Conservation (phyloP, 2,888 invertebrate species). For the Corbicula japonica region DNA sequence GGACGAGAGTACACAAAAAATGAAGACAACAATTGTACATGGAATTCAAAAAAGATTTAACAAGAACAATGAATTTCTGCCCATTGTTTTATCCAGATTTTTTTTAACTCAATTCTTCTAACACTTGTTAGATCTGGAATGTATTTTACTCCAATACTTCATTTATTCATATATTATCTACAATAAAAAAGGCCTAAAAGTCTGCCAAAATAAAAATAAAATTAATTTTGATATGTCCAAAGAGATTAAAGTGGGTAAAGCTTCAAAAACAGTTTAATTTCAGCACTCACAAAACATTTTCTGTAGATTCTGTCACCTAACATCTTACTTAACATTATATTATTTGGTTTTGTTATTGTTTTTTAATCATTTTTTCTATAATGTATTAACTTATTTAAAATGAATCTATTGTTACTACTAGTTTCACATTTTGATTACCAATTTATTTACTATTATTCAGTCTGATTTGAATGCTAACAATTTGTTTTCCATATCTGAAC, state of each 20-base stretch:
- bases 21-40: too few species aligned
- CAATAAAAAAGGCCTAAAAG: not conserved
- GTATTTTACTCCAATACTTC: too few species aligned
- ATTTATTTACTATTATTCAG: too few species aligned
- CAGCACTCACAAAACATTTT: not conserved
- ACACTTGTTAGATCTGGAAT: too few species aligned
- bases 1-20: too few species aligned
- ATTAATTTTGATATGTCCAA: conserved; percentile 8
- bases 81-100: conserved; percentile 6
- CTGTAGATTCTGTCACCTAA: not conserved
- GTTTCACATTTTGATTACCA: not conserved
- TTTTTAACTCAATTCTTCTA: too few species aligned
- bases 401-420: not conserved
- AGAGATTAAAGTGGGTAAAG: not conserved
- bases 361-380: not conserved
- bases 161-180: not conserved
- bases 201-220: not conserved
- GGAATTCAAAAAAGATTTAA: too few species aligned
- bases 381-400: not conserved
- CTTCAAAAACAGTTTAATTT: conserved; percentile 1
- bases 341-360: too few species aligned
- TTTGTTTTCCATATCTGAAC: too few species aligned
- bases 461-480: too few species aligned
- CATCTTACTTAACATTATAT: not conserved
- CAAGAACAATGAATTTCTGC: conserved; percentile 2